phyloP scores from a whole-genome alignment of 2,888 invertebrate genomes.

The Xylota sylvarum region DNA sequence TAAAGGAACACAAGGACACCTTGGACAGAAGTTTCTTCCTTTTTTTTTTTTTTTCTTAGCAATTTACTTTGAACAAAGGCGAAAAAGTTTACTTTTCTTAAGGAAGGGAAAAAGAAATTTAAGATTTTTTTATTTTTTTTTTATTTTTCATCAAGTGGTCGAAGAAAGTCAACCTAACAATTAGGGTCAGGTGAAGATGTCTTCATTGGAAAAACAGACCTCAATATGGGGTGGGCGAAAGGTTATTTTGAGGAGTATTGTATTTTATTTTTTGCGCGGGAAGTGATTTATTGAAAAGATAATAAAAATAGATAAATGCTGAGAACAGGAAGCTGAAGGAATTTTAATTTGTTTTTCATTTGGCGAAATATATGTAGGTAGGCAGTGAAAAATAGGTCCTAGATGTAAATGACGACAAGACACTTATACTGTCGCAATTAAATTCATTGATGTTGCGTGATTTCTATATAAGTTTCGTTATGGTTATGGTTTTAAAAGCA shows the following conservation, averaged over 20 bases:
- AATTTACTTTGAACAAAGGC: conserved; percentile 55
- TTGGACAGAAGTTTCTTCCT: conserved; percentile 13
- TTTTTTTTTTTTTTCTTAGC: conserved; percentile 4
- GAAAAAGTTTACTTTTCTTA: conserved; percentile 46
- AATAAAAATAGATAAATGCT: conserved; percentile 12
- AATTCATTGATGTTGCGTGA: too few relatives aligned
- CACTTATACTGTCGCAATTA: too few relatives aligned
- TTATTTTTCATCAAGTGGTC: conserved; percentile 6
- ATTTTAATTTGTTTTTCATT: conserved; percentile 53
- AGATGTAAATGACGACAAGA: too few relatives aligned
- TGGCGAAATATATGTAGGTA: not conserved
- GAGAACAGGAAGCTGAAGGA: conserved; percentile 41
- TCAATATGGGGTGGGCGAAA: conserved; percentile 12
- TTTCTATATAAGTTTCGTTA: too few relatives aligned
- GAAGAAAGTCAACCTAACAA: conserved; percentile 61
- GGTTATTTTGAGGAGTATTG: conserved; percentile 24
- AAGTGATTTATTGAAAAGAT: conserved; percentile 65
- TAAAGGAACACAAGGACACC: conserved; percentile 34
- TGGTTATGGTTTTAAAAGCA: too few relatives aligned
- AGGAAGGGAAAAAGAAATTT: conserved; percentile 67
- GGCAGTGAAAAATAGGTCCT: not conserved
- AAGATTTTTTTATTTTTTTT: conserved; percentile 43
- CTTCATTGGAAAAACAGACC: conserved; percentile 6
- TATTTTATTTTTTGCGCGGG: conserved; percentile 4
- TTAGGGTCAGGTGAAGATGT: conserved; percentile 60